Conservation (phyloP, 2,888 invertebrate genomes). For the Drosophila robusta region DNA sequence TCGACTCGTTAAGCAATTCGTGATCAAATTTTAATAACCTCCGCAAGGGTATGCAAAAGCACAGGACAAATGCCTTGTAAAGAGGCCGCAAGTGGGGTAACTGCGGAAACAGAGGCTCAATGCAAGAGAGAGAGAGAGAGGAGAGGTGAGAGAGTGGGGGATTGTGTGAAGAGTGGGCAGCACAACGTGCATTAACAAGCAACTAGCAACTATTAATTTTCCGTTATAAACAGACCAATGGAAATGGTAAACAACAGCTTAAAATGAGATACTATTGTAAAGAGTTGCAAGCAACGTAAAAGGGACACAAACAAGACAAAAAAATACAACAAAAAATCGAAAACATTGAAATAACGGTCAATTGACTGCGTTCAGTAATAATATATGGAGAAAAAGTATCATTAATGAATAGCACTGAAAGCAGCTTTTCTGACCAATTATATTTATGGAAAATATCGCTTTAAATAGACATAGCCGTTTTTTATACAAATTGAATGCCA, state of each 20-base stretch:
- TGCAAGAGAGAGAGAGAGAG: neutral
- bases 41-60: conserved; percentile 5
- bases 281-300: neutral
- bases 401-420: neutral
- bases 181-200: conserved; percentile 51
- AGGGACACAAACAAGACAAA: neutral
- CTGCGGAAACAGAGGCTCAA: neutral
- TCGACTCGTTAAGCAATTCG: neutral
- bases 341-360: neutral
- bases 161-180: neutral
- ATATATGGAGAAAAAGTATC: neutral
- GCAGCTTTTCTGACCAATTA: neutral
- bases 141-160: neutral
- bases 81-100: conserved; percentile 37
- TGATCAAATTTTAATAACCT: neutral
- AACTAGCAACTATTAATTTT: conserved; percentile 70
- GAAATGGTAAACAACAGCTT: neutral
- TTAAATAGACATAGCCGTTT: too few relatives aligned
- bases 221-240: conserved; percentile 49
- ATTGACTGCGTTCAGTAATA: neutral
- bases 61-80: conserved; percentile 50
- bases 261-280: neutral
- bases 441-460: neutral
- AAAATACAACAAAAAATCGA: neutral
- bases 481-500: too few relatives aligned